Base-by-base conservation (phyloP, 1,140 invertebrate genomes). In the Lordiphosa stackelbergi region DNA sequence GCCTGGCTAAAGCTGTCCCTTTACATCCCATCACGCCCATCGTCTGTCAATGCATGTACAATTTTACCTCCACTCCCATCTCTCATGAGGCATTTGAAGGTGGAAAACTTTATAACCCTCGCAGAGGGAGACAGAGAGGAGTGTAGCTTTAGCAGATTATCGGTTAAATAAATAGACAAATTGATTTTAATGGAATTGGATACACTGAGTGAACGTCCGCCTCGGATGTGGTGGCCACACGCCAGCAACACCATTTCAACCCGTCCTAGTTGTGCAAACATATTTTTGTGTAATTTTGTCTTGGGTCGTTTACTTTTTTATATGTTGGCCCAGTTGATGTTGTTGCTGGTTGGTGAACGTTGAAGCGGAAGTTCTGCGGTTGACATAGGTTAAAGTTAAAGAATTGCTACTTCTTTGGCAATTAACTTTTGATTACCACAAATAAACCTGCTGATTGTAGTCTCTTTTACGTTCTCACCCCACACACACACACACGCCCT, bases 171-270 rank as follows among this genome's bases (percentile, higher is more conserved):
- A 81, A 81, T 83, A 81, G 77, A 81, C 77, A 83, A 81, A 81
- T 83, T 81, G 77, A 83, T 77, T 81, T 81, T 77, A 81, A 83
- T 81, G 77, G 77, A 83, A 83, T 81, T 81, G 77, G 72, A 81
- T 72, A 83, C 56, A 69, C 51, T 16, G 46, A 56, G 42, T 40
- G 38, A 62, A 47, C 37, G 54, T 12, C 24, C 47, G 64, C 47
- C 42, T 68, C 36, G 47, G 54, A 66, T 47, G 64, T 68, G 53
- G 53, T 41, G 46, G 31, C 22, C 22, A 5, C 37, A 41, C 12
- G 7, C 38, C 38, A 13, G n/a, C 53, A 16, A 35, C 11, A 31
- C 28, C 28, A 31, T 31, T 31, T 8, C 16, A 56, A 66, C 56
- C 69, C 64, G 59, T 59, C 66, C 66, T 61, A 60, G 57, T 74